Evolutionary conservation across 1,140 invertebrate genomes (phyloP), one percentile per base, ranked within the genome.

Genomic region (Chymomyza costata): DNA sequence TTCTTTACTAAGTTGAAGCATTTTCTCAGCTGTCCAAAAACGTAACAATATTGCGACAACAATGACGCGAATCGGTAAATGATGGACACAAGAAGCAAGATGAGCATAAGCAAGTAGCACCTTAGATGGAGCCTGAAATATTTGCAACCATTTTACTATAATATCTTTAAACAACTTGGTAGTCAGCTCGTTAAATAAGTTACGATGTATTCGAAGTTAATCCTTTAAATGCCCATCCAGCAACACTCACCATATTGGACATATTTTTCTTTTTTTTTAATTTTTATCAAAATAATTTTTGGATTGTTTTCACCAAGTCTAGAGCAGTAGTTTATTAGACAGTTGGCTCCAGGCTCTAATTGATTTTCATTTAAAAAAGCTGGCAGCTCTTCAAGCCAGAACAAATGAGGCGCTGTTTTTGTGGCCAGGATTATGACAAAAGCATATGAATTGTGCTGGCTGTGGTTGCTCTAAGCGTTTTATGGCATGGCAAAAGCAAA

Each of bases 41-140:
- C 0, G 31, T 34, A 2, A 73, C 80, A 0, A 78, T 34, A 41
- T 78, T 28, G 2, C 1, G 39, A 2, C 19, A 14, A 14, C 39
- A 54, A 3, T 67, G 73, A 2, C 32, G 14, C 15, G 51, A 15
- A 46, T 78, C 67, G 0, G 73, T 64, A 8, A 78, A 78, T n/a
- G n/a, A n/a, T 1, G 71, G 71, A n/a, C n/a, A n/a, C n/a, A n/a
- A n/a, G n/a, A n/a, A n/a, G n/a, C n/a, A 1, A 78, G 6, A 25
- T 78, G 71, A 1, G 43, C 63, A 8, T 55, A 58, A 41, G 80
- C 56, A 0, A 78, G 38, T 0, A 78, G 35, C 50, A 67, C 6
- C 5, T 15, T 34, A 0, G 71, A 54, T 0, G 51, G 46, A 1
- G 2, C 14, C 2, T 16, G 1, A 1, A 67, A 60, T 1, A 71